Base-by-base conservation (phyloP, 1,140 invertebrate species). In the Euwallacea fornicatus region DNA sequence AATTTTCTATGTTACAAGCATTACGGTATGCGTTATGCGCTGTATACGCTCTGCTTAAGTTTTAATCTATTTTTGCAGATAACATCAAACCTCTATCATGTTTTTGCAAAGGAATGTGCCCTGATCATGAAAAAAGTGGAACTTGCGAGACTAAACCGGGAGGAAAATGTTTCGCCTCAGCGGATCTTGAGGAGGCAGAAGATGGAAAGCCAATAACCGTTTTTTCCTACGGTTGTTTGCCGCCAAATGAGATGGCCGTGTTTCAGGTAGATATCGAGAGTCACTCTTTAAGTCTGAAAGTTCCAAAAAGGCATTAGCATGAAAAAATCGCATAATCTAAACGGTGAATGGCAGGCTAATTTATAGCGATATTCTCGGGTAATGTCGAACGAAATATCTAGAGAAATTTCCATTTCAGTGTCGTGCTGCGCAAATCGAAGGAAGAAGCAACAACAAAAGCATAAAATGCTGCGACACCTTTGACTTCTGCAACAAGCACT, bases 111-210 rank as follows among this genome's bases (percentile, higher is more conserved):
- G 90, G 89, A 56, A 87, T 89, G 75, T 93, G 91, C 79, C 90
- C 90, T n/a, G 84, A 87, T 73, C 87, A 86, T 76, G 79, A 85
- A 10, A 82, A 84, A 59, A 92, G 91, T 82, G 90, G 90, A 56
- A 93, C 91, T 0, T 93, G 92, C 81, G 83, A 86, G 76, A 87
- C 89, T 2, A 85, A 86, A 78, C 87, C 88, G 15, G 90, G 92
- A 7, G 93, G 94, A 42, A 88, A 90, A 79, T 97, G 96, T 83
- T 98, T 95, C 83, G 90, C 91, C 60, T 87, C 92, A 7, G 90
- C 95, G 0, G 90, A 68, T 55, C 88, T 90, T 76, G 86, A 90
- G 0, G 86, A 86, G 74, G 89, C 93, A 76, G 76, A 84, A 0
- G 88, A 90, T 13, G 86, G 85, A 9, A 86, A 86, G 0, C 80